Base-by-base conservation (phyloP, 1,140 invertebrate species). In the Orchesella cincta region DNA sequence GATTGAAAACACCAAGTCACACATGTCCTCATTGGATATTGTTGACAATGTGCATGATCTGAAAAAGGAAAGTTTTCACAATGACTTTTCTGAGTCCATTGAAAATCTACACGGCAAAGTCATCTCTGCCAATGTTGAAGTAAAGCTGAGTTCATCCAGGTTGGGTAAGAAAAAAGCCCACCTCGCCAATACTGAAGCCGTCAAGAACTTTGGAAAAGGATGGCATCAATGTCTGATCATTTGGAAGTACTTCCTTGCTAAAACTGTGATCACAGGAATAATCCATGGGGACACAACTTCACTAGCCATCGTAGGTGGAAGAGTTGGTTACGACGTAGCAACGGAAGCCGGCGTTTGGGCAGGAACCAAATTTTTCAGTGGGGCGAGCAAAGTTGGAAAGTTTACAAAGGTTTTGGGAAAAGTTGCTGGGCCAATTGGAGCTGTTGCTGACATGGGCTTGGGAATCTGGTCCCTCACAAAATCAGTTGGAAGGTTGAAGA, bases 381-480 rank as follows among this genome's bases (percentile, higher is more conserved):
- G 8, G 1, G 52, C 23, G 3, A 57, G 52, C 23, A 73, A 73
- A 51, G 51, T 16, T 29, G 72, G 36, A 51, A 46, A 73, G 36
- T 0, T 33, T n/a, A 29, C 20, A 29, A 73, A 73, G 34, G 0
- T 54, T 34, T 14, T 77, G 12, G 76, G 71, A n/a, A 0, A 74
- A 62, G 73, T 31, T 23, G 76, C 76, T 0, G 76, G 76, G n/a
- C 76, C 76, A 18, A 74, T 77, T 33, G 76, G 71, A 20, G 39
- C n/a, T 12, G 71, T 77, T 20, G 72, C 29, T 35, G 76, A 77
- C 23, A 34, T 77, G 1, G 71, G 72, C 16, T 31, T 73, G 18
- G 52, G 72, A 28, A 26, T 29, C 34, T 74, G 52, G 52, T 46
- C 34, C 26, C n/a, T 72, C 16, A 72, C 70, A 12, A 29, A 23